phyloP scores from a whole-genome alignment of 2,888 invertebrate genomes.

The Heteromurus nitidus region DNA sequence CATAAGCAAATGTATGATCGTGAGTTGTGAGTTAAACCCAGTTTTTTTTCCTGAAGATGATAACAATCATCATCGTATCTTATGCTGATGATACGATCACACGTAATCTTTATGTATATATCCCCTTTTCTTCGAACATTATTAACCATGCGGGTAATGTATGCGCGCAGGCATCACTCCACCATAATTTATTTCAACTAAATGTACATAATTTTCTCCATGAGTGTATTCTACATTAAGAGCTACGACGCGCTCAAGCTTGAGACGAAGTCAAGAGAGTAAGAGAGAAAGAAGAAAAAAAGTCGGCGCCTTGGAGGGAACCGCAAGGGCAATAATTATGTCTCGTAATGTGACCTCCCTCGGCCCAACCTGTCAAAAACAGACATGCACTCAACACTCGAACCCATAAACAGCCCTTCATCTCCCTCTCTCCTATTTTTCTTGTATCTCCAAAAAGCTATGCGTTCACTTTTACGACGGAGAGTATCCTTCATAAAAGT shows the following conservation, averaged over 20 bases:
- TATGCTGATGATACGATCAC: neutral
- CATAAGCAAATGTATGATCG: slow-evolving; percentile 25
- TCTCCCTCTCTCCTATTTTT: slow-evolving; percentile 21
- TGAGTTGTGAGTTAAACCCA: slow-evolving; percentile 31
- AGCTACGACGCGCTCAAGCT: neutral
- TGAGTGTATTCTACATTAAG: neutral
- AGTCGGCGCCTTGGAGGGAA: slow-evolving; percentile 60
- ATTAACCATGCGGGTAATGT: neutral
- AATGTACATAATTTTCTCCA: slow-evolving; percentile 40
- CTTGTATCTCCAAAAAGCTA: too few relatives aligned
- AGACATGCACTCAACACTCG: slow-evolving; percentile 65
- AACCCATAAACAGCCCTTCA: slow-evolving; percentile 55
- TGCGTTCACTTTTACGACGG: too few relatives aligned
- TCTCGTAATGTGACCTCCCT: slow-evolving; percentile 66
- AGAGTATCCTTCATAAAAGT: too few relatives aligned
- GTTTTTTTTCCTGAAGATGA: slow-evolving; percentile 50
- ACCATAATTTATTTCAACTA: slow-evolving; percentile 49
- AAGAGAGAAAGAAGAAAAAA: slow-evolving; percentile 27
- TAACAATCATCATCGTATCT: slow-evolving; percentile 30
- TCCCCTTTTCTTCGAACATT: neutral
- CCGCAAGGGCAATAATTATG: slow-evolving; percentile 65
- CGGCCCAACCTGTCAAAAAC: slow-evolving; percentile 65
- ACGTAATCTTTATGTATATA: neutral
- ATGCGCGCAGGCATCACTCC: neutral
- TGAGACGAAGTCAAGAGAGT: neutral